phyloP scores from a whole-genome alignment of 2,888 invertebrate genomes.

The Tuberolachnus salignus region DNA sequence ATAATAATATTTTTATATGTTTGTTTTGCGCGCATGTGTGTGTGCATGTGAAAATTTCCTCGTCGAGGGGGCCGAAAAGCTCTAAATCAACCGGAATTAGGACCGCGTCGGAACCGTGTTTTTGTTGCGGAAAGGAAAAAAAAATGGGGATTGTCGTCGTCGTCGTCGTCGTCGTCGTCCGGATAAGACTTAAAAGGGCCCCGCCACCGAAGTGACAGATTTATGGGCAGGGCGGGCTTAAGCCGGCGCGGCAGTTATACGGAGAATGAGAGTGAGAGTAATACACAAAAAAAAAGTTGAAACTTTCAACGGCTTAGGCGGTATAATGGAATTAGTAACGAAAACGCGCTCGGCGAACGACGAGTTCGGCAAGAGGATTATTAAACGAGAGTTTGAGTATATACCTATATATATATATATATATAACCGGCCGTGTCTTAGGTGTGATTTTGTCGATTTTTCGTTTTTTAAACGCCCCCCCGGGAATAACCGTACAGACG shows the following conservation, averaged over 20 bases:
- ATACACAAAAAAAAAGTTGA: conserved; percentile 36
- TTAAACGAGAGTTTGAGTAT: conserved; percentile 15
- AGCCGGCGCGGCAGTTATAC: neutral
- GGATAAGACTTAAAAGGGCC: conserved; percentile 55
- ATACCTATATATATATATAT: neutral
- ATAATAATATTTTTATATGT: neutral
- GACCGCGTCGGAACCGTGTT: conserved; percentile 47
- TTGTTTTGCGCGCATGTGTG: neutral
- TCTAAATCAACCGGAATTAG: conserved; percentile 56
- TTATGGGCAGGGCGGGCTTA: conserved; percentile 48
- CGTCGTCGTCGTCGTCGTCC: conserved; percentile 54
- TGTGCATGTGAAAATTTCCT: conserved; percentile 38
- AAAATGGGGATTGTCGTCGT: conserved; percentile 54
- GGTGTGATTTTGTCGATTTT: conserved; percentile 2
- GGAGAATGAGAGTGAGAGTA: neutral
- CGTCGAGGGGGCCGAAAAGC: conserved; percentile 41
- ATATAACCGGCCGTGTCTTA: neutral
- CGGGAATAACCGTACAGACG: too few relatives aligned
- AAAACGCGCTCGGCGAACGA: conserved; percentile 10
- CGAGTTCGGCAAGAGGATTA: conserved; percentile 25
- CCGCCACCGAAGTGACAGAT: conserved; percentile 51
- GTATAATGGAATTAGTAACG: conserved; percentile 53
- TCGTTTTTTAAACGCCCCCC: neutral
- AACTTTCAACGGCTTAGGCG: conserved; percentile 50
- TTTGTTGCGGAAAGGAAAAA: conserved; percentile 54